Base-by-base conservation (phyloP, 2,113 vertebrate species). In the Archilochus colubris region DNA sequence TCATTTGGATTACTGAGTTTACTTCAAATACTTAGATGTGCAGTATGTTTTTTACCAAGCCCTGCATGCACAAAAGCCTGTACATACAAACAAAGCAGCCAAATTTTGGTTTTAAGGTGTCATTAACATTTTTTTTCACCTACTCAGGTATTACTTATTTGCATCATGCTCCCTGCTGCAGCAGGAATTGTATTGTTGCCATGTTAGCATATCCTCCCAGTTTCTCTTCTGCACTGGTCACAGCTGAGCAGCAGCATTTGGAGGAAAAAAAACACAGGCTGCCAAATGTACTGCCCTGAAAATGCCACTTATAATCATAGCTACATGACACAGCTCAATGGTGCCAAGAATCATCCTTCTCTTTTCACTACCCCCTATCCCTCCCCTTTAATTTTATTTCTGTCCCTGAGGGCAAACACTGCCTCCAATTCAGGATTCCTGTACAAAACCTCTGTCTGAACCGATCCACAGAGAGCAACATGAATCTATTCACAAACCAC, bases 261-360 rank as follows among this genome's bases (percentile, higher is more conserved):
- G 57, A 93, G 62, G 54, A 74, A 43, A 59, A 59, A 61, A 70
- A 9, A 2, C 86, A 85, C 53, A 74, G 51, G 68, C 93, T 94
- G 88, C 74, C 89, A 94, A n/a, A 91, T 82, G 55, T 46, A 69
- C 80, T 97, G 97, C 81, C 94, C 96, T 95, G 72, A 95, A 97
- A 96, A 96, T 89, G 96, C 95, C 94, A 96, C 83, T 94, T 97
- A 50, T 72, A 75, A 96, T 96, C 82, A 88, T 51, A 97, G 95
- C 48, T 85, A 97, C 77, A 94, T 77, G 75, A 61, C 81, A 96
- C 51, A 93, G 84, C 83, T 95, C 64, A 86, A 14, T 10, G 68
- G 73, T 90, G 85, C 61, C 94, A 79, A 92, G 85, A 93, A 93
- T 76, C 72, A 63, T 96, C 90, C 75, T 92, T 31, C 50, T 91